Percentiles rank a stretch among this genome's conserved stretches.
phyloP scores from a whole-genome alignment of 1,140 invertebrate species.

The Odontomachus brunneus region DNA sequence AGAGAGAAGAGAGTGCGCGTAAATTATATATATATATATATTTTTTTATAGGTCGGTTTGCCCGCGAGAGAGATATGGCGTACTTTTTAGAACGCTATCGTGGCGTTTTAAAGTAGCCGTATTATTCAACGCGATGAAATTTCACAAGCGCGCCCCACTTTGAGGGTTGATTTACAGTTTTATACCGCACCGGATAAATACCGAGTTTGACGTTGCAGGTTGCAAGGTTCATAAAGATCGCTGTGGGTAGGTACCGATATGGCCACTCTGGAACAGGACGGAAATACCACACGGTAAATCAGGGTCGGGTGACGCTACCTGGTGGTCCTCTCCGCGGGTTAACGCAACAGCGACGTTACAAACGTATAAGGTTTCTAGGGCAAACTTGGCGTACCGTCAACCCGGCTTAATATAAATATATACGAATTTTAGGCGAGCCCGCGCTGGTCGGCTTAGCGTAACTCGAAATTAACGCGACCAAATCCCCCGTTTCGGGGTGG shows the following conservation, averaged over 20 bases:
- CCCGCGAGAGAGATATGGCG: too few species aligned
- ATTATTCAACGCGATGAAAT: constrained; percentile 51
- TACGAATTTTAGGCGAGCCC: constrained; percentile 44
- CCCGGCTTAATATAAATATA: constrained; percentile 55
- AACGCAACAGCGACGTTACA: constrained; percentile 45
- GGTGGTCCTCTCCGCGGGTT: constrained; percentile 19
- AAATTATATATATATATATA: constrained; percentile 7
- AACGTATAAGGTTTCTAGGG: constrained; percentile 53
- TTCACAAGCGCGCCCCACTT: constrained; percentile 27
- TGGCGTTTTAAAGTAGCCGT: constrained; percentile 26
- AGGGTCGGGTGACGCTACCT: constrained; percentile 52
- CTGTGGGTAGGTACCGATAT: constrained; percentile 24
- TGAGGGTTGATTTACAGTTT: constrained; percentile 45
- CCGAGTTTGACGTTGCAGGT: constrained; percentile 26
- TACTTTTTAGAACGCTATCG: constrained; percentile 26
- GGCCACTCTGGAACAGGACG: constrained; percentile 29
- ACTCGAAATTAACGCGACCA: constrained; percentile 58
- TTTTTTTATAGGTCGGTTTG: constrained; percentile 12
- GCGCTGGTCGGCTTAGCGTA: constrained; percentile 48
- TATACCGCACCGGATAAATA: constrained; percentile 34
- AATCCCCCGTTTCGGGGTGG: constrained; percentile 44
- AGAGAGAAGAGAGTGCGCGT: too few species aligned
- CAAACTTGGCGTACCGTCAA: constrained; percentile 47
- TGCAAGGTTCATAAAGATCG: constrained; percentile 37
- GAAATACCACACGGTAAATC: constrained; percentile 51